Evolutionary conservation across 2,113 vertebrate species (phyloP).

Genomic region (Dromiciops gliroides): DNA sequence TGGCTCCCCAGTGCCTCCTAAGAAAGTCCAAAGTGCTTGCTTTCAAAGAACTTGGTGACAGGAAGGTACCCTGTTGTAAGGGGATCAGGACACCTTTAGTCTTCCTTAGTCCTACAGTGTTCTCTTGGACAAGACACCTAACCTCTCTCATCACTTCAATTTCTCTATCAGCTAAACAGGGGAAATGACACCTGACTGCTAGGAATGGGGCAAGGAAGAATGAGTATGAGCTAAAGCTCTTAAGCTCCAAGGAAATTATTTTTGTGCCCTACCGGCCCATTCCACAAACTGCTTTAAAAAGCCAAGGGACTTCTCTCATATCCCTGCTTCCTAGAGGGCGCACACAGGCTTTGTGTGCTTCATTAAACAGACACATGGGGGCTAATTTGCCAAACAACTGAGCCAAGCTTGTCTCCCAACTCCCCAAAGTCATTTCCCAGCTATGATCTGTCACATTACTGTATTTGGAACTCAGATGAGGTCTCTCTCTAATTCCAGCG

Average conservation of each 20-base stretch:
- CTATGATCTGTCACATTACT: conserved; percentile 52
- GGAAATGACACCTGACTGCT: neutral
- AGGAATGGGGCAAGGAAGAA: neutral
- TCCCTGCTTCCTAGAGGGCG: conserved; percentile 10
- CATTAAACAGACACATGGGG: conserved; percentile 2
- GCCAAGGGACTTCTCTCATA: conserved; percentile 12
- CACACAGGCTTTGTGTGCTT: neutral
- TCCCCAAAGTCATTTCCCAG: conserved; percentile 61
- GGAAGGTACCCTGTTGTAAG: neutral
- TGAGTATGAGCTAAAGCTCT: neutral
- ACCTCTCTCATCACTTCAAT: neutral
- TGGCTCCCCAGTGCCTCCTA: neutral
- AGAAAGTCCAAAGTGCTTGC: neutral
- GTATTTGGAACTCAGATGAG: conserved; percentile 31
- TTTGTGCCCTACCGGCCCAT: neutral
- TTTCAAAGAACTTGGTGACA: neutral
- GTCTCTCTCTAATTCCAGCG: neutral
- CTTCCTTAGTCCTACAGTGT: neutral
- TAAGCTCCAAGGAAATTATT: neutral
- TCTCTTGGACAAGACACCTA: neutral
- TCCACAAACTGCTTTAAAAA: conserved; percentile 21
- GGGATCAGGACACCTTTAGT: neutral
- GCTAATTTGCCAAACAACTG: neutral
- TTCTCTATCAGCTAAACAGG: neutral
- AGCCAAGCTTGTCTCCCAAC: conserved; percentile 50